phyloP scores from a whole-genome alignment of 2,113 vertebrate species.

The Deroptyus accipitrinus region DNA sequence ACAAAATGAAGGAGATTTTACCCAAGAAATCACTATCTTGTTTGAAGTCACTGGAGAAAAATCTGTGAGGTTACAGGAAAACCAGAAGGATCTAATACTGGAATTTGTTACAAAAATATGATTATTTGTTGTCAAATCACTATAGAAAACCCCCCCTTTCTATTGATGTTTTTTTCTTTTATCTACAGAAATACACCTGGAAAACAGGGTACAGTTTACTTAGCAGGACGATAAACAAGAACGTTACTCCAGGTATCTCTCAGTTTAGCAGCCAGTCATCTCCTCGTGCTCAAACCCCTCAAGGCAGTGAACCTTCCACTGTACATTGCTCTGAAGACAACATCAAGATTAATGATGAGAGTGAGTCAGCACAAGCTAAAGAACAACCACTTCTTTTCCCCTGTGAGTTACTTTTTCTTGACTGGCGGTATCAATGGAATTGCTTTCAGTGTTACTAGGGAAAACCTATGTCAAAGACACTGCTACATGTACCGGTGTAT shows the following conservation, averaged over 20 bases:
- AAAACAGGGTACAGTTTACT: neutral
- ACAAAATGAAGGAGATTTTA: neutral
- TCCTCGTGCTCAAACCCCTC: slow-evolving; percentile 11
- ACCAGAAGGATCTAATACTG: neutral
- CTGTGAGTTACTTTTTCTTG: slow-evolving; percentile 64
- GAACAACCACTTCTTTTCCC: slow-evolving; percentile 49
- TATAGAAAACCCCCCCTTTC: neutral
- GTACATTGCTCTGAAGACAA: slow-evolving; percentile 49
- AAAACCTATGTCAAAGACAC: neutral
- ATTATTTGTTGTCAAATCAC: neutral
- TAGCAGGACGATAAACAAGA: slow-evolving; percentile 6
- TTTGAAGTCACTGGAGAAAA: neutral
- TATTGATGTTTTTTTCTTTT: neutral
- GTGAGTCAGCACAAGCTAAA: slow-evolving; percentile 9
- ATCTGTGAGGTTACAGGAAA: neutral
- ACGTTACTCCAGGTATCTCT: slow-evolving; percentile 1
- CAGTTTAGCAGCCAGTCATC: slow-evolving; percentile 62
- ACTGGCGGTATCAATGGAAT: neutral
- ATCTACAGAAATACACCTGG: slow-evolving; percentile 36
- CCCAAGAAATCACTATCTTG: neutral
- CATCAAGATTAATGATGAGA: neutral
- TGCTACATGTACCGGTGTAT: neutral
- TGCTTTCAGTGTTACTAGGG: neutral
- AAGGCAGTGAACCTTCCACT: slow-evolving; percentile 65
- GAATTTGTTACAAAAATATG: neutral